Evolutionary conservation across 1,140 invertebrate genomes (phyloP).

Genomic region (Drosophila mayri): DNA sequence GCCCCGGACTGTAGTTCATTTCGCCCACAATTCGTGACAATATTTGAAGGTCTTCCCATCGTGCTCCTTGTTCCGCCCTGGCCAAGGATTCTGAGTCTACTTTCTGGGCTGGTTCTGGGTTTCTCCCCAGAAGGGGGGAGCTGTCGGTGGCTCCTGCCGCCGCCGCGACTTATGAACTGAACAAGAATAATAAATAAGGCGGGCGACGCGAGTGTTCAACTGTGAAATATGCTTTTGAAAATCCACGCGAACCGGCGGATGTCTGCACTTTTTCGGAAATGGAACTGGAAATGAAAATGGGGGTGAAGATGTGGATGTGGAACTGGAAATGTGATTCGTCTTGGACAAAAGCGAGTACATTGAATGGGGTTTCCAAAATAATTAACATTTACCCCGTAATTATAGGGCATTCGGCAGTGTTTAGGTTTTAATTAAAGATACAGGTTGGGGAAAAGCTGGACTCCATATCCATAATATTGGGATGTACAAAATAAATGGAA

Average conservation of each 20-base stretch:
- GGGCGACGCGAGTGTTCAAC: constrained; percentile 46
- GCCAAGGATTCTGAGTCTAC: background rate
- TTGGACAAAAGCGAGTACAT: background rate
- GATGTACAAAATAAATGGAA: too few relatives aligned
- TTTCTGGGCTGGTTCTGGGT: background rate
- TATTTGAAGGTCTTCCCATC: constrained; percentile 37
- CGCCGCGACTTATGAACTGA: constrained; percentile 44
- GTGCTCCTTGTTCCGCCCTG: constrained; percentile 21
- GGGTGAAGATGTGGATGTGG: background rate
- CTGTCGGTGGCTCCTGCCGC: background rate
- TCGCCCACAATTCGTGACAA: constrained; percentile 48
- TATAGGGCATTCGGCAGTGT: background rate
- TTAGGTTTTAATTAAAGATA: background rate
- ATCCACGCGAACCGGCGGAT: constrained; percentile 4
- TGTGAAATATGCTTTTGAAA: constrained; percentile 53
- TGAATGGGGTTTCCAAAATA: background rate
- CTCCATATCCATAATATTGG: too few relatives aligned
- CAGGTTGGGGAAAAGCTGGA: background rate
- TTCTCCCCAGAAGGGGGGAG: background rate
- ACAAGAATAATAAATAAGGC: constrained; percentile 56
- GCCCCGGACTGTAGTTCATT: constrained; percentile 35
- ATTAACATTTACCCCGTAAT: background rate
- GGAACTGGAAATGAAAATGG: constrained; percentile 9
- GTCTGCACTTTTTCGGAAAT: constrained; percentile 20
- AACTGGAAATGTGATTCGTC: background rate